Percentiles rank a stretch among this genome's conserved stretches.
These are phyloP conservation scores for Erythrocebus patas DNA, from an alignment of 2,113 vertebrate genomes.

Conservation along the genomic window DNA sequence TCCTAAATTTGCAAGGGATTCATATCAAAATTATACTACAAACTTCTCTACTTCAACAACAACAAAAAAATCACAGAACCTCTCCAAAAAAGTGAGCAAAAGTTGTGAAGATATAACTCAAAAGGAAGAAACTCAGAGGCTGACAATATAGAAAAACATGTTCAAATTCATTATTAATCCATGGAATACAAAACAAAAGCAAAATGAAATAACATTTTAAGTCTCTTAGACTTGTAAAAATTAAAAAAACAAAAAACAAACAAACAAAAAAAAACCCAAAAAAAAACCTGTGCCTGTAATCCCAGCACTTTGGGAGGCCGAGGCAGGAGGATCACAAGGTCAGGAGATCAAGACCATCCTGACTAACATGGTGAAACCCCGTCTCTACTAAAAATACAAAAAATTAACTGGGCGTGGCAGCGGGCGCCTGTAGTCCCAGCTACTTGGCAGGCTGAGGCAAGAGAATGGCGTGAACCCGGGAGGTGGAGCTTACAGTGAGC, in stretches of 20 bases:
- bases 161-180: background rate
- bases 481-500: no score
- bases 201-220: background rate
- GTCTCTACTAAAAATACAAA: no score
- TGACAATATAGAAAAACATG: background rate
- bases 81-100: background rate
- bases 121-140: background rate
- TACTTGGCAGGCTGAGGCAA: no score
- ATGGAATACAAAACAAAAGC: background rate
- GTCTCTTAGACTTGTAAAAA: background rate
- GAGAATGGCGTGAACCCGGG: no score
- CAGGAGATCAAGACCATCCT: no score
- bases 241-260: background rate
- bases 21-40: background rate
- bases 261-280: no score
- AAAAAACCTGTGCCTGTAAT: no score
- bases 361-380: no score
- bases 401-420: no score
- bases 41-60: background rate
- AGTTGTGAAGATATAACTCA: background rate
- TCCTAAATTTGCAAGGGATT: background rate
- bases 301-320: no score
- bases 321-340: no score
- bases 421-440: no score
- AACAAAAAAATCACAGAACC: background rate